Base-by-base conservation (phyloP, 2,888 invertebrate species). In the Lamellibrachia satsuma region DNA sequence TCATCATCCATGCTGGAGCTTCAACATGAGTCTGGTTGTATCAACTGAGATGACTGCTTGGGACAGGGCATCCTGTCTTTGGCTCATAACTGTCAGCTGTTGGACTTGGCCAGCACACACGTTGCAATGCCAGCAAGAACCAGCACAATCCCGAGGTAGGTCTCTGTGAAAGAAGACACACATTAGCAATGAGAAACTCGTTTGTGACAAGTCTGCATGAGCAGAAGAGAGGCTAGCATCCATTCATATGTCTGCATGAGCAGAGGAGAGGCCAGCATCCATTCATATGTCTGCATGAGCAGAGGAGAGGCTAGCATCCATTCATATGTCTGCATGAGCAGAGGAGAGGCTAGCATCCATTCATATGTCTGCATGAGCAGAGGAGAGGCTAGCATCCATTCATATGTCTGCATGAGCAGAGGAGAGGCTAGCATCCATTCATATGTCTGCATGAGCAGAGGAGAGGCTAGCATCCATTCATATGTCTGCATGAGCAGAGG, bases 51-150 rank as follows among this genome's bases (percentile, higher is more conserved):
- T 75, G n/a, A 75, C 6, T 15, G 75, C n/a, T 75, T 22, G n/a
- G 55, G 55, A 9, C 9, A 55, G 15, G 60, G 22, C 60, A 60
- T 15, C 22, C 75, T 75, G 22, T 75, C 75, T 6, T n/a, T 4
- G 22, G 22, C 15, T 75, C 75, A 22, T n/a, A 75, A 22, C 7
- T 27, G 7, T 75, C 75, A 75, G 22, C 75, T 75, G 75, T 15
- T 75, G 75, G 75, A 75, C n/a, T 93, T 93, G 27, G 93, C 92
- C n/a, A 60, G 93, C 7, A 94, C 92, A 90, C 94, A 94, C 27
- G 93, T n/a, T 1, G 93, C 90, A 8, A 93, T 92, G 9, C 94
- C 94, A 15, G 60, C n/a, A 15, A 92, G 39, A 91, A 94, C 93
- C 7, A 93, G 55, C 6, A 90, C 6, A 60, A 94, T 93, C 52